Evolutionary conservation across 2,113 vertebrate genomes (phyloP).

Genomic region (Oenanthe melanoleuca): DNA sequence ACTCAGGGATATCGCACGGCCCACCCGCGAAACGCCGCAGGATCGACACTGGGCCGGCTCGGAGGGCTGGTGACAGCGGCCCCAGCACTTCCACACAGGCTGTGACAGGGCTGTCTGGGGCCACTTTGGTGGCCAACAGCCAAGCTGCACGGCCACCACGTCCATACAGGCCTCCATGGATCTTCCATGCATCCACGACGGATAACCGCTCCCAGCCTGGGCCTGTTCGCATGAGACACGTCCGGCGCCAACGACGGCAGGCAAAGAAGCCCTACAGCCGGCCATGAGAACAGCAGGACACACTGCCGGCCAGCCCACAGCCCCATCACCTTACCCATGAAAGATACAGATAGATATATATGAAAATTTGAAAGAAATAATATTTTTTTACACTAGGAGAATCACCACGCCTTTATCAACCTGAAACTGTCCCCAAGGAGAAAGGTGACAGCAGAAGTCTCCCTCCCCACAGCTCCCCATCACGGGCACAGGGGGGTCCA

Average conservation of each 20-base stretch:
- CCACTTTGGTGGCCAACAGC: accelerated
- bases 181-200: accelerated
- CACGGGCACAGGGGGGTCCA: accelerated
- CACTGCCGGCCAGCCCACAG: accelerated
- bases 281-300: background rate
- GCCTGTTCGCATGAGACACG: accelerated
- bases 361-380: no score
- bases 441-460: background rate
- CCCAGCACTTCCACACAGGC: background rate
- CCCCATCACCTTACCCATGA: accelerated
- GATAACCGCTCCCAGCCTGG: background rate
- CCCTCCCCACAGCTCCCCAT: accelerated
- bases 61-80: no score
- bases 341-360: no score
- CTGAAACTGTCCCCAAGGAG: background rate
- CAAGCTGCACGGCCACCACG: accelerated
- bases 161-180: background rate
- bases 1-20: accelerated
- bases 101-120: accelerated
- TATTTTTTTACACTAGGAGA: no score
- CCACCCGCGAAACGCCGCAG: background rate
- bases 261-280: background rate
- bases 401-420: no score
- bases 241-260: background rate
- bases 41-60: accelerated